A percentile compares a stretch with the other conserved stretches of the same genome.
These are phyloP conservation scores for Lathronympha strigana DNA, from an alignment of 2,888 invertebrate genomes.

Conservation along the genomic window DNA sequence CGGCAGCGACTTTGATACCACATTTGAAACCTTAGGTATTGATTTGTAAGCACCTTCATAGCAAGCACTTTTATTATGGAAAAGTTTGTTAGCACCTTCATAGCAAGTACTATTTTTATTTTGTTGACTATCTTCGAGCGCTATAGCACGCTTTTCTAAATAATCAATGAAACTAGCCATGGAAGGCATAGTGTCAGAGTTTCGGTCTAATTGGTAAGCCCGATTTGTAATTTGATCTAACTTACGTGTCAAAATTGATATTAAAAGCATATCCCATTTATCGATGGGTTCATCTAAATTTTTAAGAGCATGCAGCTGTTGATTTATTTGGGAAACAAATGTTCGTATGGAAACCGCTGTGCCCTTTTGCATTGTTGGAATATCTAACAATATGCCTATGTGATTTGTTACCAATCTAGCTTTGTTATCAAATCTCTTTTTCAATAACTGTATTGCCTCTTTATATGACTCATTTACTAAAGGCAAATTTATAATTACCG, in stretches of 20 bases:
- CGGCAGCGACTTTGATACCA: constrained; percentile 5
- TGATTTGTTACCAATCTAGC: constrained; percentile 20
- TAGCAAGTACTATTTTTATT: not conserved
- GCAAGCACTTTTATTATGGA: not conserved
- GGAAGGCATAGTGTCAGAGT: not conserved
- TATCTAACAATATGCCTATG: constrained; percentile 39
- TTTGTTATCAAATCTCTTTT: not conserved
- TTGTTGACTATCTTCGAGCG: constrained; percentile 33
- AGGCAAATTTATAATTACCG: constrained; percentile 41
- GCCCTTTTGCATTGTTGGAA: constrained; percentile 42
- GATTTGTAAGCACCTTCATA: constrained; percentile 7
- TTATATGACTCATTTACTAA: constrained; percentile 37
- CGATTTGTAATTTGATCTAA: constrained; percentile 1
- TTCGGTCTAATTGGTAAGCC: constrained; percentile 10
- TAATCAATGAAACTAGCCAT: constrained; percentile 12
- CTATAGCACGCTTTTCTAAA: constrained; percentile 37
- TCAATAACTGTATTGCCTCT: not conserved
- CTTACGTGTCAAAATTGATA: not conserved
- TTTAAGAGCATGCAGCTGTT: constrained; percentile 32
- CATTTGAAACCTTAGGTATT: constrained; percentile 3
- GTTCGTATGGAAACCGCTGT: constrained; percentile 43
- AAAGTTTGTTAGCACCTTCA: constrained; percentile 9
- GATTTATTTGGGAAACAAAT: constrained; percentile 21
- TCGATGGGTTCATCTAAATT: constrained; percentile 26
- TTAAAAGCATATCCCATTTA: constrained; percentile 28